Evolutionary conservation across 2,113 vertebrate species (phyloP).

Genomic region (Myodes glareolus): DNA sequence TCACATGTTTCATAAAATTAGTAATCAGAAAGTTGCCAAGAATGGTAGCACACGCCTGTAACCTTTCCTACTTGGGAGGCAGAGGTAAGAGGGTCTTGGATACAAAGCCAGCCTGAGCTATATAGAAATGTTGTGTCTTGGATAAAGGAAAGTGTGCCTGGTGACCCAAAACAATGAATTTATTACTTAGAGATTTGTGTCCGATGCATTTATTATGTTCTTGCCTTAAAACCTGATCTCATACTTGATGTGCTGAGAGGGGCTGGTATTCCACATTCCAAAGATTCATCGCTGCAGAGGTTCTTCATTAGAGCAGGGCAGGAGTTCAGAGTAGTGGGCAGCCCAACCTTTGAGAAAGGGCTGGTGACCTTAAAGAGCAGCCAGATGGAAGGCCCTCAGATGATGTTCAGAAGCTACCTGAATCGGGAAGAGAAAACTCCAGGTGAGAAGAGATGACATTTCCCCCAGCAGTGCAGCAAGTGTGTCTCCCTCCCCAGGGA

Average conservation of each 20-base stretch:
- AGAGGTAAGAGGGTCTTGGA: not conserved
- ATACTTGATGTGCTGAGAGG: rapidly evolving
- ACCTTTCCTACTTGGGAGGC: no score
- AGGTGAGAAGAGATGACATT: no score
- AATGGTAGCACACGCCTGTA: not conserved
- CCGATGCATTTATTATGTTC: no score
- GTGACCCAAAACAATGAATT: not conserved
- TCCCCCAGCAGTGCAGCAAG: not conserved
- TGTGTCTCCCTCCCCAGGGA: not conserved
- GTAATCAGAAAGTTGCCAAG: not conserved
- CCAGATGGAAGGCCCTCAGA: rapidly evolving
- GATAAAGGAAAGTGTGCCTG: not conserved
- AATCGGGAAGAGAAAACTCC: not conserved
- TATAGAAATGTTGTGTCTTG: not conserved
- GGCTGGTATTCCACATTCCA: not conserved
- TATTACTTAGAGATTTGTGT: no score
- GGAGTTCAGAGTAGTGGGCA: rapidly evolving
- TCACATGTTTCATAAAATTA: not conserved
- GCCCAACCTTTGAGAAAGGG: no score
- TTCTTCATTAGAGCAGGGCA: rapidly evolving
- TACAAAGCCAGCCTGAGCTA: not conserved
- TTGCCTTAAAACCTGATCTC: rapidly evolving
- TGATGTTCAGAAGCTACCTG: not conserved
- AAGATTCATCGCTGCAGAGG: rapidly evolving
- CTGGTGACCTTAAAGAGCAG: no score